Percentiles rank a stretch among this genome's conserved stretches.
phyloP scores from a whole-genome alignment of 2,888 invertebrate species.

The Drosophila vallismaia region DNA sequence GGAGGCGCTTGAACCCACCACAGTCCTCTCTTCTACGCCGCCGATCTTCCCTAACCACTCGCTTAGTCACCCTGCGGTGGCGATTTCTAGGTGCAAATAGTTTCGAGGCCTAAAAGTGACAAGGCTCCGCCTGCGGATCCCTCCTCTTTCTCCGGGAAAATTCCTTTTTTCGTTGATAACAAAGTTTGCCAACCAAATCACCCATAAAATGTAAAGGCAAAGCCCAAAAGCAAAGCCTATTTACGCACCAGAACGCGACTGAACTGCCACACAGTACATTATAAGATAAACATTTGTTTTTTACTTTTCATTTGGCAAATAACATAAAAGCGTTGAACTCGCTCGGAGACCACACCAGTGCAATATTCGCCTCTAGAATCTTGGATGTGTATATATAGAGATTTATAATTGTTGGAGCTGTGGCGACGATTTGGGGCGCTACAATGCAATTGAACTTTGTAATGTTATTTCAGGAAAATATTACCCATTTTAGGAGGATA shows the following conservation, averaged over 20 bases:
- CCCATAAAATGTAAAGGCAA: constrained; percentile 68
- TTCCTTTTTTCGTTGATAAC: constrained; percentile 56
- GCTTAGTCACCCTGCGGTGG: constrained; percentile 33
- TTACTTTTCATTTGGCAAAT: constrained; percentile 78
- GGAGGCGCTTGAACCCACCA: constrained; percentile 71
- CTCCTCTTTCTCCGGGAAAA: constrained; percentile 4
- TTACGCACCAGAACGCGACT: constrained; percentile 59
- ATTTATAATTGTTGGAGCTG: constrained; percentile 21
- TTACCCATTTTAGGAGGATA: background rate
- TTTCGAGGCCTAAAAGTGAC: constrained; percentile 73
- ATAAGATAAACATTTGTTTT: constrained; percentile 77
- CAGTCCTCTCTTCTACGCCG: background rate
- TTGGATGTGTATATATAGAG: background rate
- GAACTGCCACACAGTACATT: constrained; percentile 54
- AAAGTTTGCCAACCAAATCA: constrained; percentile 68
- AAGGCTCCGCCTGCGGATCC: constrained; percentile 16
- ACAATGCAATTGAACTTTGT: background rate
- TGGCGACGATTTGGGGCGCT: constrained; percentile 15
- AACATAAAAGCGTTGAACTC: constrained; percentile 75
- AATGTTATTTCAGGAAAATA: background rate
- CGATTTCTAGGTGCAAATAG: constrained; percentile 62
- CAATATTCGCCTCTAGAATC: constrained; percentile 15
- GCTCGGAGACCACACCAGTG: constrained; percentile 7
- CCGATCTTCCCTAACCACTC: too few relatives aligned
- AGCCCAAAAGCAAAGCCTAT: constrained; percentile 76